A percentile compares a stretch with the other conserved stretches of the same genome.
Conservation (phyloP, 2,888 invertebrate genomes). For the Eupithecia exiguata region DNA sequence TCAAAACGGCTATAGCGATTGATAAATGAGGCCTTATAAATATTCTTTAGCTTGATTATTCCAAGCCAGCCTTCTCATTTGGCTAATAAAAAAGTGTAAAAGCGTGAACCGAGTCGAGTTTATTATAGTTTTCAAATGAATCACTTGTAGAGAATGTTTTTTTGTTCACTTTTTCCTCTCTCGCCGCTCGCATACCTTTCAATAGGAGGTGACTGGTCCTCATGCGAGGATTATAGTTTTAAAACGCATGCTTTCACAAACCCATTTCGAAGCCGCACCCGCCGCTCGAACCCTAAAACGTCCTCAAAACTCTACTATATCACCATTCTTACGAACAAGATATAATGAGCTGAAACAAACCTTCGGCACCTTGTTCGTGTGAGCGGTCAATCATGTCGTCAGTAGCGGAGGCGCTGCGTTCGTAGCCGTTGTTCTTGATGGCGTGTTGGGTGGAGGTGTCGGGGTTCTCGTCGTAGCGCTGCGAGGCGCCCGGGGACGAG, state of each 20-base stretch:
- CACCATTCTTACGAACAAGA: slow-evolving; percentile 35
- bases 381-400: slow-evolving; percentile 79
- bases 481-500: slow-evolving; percentile 77
- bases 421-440: slow-evolving; percentile 82
- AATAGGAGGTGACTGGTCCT: not conserved
- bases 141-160: not conserved
- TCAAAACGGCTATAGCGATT: not conserved
- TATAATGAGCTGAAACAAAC: slow-evolving; percentile 55
- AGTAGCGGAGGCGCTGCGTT: slow-evolving; percentile 73
- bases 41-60: not conserved
- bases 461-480: slow-evolving; percentile 77
- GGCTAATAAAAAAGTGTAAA: too few species aligned
- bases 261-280: slow-evolving; percentile 17
- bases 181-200: not conserved
- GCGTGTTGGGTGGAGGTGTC: slow-evolving; percentile 80
- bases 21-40: not conserved
- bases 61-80: too few species aligned
- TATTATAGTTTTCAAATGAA: not conserved
- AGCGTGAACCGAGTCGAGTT: not conserved
- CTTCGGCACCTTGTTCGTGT: slow-evolving; percentile 82
- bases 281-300: slow-evolving; percentile 19
- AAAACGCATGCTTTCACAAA: slow-evolving; percentile 27
- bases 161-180: not conserved
- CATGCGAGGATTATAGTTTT: not conserved
- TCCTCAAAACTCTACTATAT: slow-evolving; percentile 36